Conservation (phyloP, 2,888 invertebrate genomes). For the Yponomeuta plumbellus region DNA sequence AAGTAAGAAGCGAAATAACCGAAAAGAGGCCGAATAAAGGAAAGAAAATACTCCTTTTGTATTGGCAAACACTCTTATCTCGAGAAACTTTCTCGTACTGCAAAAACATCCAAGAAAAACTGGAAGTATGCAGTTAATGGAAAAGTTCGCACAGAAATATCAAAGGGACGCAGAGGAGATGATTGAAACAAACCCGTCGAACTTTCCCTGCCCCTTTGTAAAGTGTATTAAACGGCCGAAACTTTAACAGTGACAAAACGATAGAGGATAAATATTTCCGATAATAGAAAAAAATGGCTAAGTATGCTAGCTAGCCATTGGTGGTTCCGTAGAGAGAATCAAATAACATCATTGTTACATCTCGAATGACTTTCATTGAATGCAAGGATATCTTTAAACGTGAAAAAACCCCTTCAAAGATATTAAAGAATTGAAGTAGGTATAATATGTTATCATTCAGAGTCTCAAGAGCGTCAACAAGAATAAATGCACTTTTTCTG, state of each 20-base stretch:
- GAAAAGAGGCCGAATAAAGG: conserved; percentile 6
- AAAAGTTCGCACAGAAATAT: background rate
- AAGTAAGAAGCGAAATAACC: background rate
- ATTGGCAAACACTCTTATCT: background rate
- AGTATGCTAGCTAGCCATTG: background rate
- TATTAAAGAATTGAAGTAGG: too few relatives aligned
- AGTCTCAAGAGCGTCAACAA: too few relatives aligned
- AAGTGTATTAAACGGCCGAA: conserved; percentile 69
- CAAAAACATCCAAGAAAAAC: conserved; percentile 10
- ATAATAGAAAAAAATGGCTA: conserved; percentile 59
- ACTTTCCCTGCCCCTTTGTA: conserved; percentile 57
- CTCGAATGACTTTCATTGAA: too few relatives aligned
- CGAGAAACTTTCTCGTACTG: conserved; percentile 1
- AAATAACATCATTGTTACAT: too few relatives aligned
- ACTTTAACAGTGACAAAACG: conserved; percentile 59
- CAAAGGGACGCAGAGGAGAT: conserved; percentile 44
- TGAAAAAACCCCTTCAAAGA: too few relatives aligned
- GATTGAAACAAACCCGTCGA: conserved; percentile 63
- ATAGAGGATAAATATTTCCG: conserved; percentile 74
- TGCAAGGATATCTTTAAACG: too few relatives aligned
- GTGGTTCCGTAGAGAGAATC: background rate
- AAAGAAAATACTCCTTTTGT: conserved; percentile 9
- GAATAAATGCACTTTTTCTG: too few relatives aligned
- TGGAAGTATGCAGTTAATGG: conserved; percentile 10
- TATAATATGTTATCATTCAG: too few relatives aligned